phyloP scores from a whole-genome alignment of 2,888 invertebrate species.

The Eupithecia tripunctaria region DNA sequence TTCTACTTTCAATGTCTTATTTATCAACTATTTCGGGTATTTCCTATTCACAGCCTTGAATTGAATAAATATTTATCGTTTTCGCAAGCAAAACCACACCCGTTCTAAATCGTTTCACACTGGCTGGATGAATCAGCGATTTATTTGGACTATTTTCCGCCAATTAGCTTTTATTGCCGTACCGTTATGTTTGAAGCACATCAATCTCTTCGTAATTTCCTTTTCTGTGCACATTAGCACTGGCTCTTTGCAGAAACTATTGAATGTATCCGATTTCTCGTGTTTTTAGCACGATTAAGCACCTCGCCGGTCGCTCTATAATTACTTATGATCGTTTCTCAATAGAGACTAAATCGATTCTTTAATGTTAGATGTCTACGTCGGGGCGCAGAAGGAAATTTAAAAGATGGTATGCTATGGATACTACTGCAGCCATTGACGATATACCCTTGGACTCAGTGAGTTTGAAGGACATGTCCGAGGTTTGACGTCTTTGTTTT shows the following conservation, averaged over 20 bases:
- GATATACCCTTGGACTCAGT: slow-evolving; percentile 5
- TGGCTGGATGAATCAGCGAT: background rate
- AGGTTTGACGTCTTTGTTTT: slow-evolving; percentile 8
- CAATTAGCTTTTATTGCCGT: background rate
- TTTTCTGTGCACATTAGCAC: background rate
- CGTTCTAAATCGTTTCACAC: slow-evolving; percentile 1
- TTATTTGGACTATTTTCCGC: background rate
- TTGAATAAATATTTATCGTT: background rate
- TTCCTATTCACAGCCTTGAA: background rate
- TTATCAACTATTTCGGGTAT: slow-evolving; percentile 7
- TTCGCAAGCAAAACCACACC: slow-evolving; percentile 1
- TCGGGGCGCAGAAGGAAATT: slow-evolving; percentile 67
- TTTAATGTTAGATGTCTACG: slow-evolving; percentile 66
- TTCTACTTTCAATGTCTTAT: background rate
- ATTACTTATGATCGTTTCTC: slow-evolving; percentile 5
- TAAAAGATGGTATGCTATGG: slow-evolving; percentile 43
- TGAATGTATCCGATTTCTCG: background rate
- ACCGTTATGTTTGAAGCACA: background rate
- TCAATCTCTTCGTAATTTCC: background rate
- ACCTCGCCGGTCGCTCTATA: background rate
- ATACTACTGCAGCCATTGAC: slow-evolving; percentile 3
- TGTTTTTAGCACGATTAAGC: background rate
- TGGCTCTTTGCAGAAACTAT: background rate
- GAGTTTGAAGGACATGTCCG: slow-evolving; percentile 1
- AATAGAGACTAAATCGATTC: slow-evolving; percentile 16